phyloP scores from a whole-genome alignment of 2,888 invertebrate genomes.

The Tipula confusa region DNA sequence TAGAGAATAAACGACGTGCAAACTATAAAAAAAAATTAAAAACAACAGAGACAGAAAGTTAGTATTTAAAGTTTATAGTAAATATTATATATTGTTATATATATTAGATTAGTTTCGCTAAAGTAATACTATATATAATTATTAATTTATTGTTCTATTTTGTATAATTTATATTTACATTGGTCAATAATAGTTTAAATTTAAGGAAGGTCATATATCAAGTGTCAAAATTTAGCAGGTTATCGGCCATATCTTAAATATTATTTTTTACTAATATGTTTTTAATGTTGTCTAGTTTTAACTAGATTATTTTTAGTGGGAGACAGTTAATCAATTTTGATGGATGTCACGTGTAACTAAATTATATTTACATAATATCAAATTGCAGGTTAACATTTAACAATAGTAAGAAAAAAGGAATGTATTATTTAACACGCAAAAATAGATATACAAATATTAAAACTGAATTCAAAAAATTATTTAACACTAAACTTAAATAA shows the following conservation, averaged over 20 bases:
- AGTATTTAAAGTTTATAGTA: not conserved
- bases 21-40: no score
- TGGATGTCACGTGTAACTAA: no score
- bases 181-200: not conserved
- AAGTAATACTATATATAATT: not conserved
- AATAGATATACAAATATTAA: no score
- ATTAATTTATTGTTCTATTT: not conserved
- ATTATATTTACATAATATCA: no score
- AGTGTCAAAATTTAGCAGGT: not conserved
- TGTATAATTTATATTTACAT: not conserved
- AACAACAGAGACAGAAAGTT: constrained; percentile 3
- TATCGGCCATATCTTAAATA: not conserved
- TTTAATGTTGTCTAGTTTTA: not conserved
- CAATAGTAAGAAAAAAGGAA: no score
- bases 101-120: not conserved
- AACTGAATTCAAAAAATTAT: no score
- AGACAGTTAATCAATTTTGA: not conserved
- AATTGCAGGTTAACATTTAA: no score
- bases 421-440: no score
- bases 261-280: not conserved
- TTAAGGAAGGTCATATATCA: not conserved
- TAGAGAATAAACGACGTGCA: not conserved
- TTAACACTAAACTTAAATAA: no score
- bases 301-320: not conserved
- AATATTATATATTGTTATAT: not conserved